These are phyloP conservation scores for Saxidomus purpurata DNA, from an alignment of 1,140 invertebrate genomes.

Conservation along the genomic window DNA sequence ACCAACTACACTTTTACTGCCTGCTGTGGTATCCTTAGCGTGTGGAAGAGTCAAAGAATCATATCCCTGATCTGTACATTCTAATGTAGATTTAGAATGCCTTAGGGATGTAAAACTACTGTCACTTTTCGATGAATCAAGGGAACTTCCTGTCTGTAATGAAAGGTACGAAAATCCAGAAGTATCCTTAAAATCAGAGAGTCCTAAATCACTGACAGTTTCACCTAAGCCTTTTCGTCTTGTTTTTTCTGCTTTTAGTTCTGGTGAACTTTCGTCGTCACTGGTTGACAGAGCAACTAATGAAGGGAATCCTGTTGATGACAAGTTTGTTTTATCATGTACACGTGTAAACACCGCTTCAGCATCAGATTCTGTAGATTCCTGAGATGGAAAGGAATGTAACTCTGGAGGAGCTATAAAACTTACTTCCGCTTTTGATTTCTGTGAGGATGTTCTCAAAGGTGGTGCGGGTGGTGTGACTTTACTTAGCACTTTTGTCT, in stretches of 20 bases:
- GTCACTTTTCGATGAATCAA: constrained; percentile 42
- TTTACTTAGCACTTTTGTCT: constrained; percentile 70
- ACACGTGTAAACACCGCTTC: constrained; percentile 78
- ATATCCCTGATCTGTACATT: constrained; percentile 58
- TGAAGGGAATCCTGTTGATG: constrained; percentile 72
- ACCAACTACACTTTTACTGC: constrained; percentile 42
- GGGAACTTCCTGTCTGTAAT: constrained; percentile 28
- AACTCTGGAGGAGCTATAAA: constrained; percentile 7
- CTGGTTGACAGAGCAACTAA: constrained; percentile 71
- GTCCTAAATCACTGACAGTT: constrained; percentile 49
- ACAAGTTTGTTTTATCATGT: constrained; percentile 75
- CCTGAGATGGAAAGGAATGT: constrained; percentile 62
- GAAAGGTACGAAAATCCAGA: constrained; percentile 56
- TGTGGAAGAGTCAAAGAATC: constrained; percentile 56
- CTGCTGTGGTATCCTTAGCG: not conserved
- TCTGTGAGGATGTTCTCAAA: constrained; percentile 66
- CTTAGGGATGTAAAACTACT: constrained; percentile 26
- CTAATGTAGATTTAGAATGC: constrained; percentile 64
- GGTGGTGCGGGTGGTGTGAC: constrained; percentile 76
- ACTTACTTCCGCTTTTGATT: constrained; percentile 39
- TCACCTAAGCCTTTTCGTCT: constrained; percentile 46
- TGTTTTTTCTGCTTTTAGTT: not conserved
- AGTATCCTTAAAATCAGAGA: constrained; percentile 49
- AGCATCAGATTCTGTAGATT: constrained; percentile 82
- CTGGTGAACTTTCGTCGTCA: constrained; percentile 75